These are phyloP conservation scores for Leptothorax acervorum DNA, from an alignment of 2,888 invertebrate genomes.

Conservation along the genomic window DNA sequence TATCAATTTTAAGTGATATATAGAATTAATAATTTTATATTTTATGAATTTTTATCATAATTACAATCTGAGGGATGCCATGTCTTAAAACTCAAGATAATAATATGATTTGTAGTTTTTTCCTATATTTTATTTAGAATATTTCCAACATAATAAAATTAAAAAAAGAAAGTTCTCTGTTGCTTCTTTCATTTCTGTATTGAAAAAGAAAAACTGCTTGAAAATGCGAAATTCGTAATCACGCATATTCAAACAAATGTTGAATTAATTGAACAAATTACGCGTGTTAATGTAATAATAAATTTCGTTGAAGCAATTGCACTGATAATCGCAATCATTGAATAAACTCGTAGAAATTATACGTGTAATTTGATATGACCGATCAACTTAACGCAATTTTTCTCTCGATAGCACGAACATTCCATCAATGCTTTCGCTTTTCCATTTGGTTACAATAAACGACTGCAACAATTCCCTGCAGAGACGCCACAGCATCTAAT, in stretches of 20 bases:
- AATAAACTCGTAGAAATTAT: background rate
- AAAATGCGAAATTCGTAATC: background rate
- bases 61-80: background rate
- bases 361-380: background rate
- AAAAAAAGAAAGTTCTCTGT: background rate
- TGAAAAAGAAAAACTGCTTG: background rate
- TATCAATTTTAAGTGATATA: background rate
- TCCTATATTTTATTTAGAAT: background rate
- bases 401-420: background rate
- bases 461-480: slow-evolving; percentile 7
- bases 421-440: background rate
- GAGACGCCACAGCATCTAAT: slow-evolving; percentile 4
- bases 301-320: background rate
- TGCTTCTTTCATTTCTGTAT: background rate
- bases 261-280: slow-evolving; percentile 9
- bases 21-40: background rate
- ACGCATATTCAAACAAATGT: background rate
- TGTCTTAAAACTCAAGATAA: background rate
- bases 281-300: background rate
- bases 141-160: background rate
- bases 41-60: background rate
- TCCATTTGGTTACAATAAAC: background rate
- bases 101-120: background rate
- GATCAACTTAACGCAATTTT: background rate
- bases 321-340: background rate